Percentiles rank a stretch among this genome's conserved stretches.
These are phyloP conservation scores for Glaucidium brasilianum DNA, from an alignment of 2,113 vertebrate genomes.

Conservation along the genomic window DNA sequence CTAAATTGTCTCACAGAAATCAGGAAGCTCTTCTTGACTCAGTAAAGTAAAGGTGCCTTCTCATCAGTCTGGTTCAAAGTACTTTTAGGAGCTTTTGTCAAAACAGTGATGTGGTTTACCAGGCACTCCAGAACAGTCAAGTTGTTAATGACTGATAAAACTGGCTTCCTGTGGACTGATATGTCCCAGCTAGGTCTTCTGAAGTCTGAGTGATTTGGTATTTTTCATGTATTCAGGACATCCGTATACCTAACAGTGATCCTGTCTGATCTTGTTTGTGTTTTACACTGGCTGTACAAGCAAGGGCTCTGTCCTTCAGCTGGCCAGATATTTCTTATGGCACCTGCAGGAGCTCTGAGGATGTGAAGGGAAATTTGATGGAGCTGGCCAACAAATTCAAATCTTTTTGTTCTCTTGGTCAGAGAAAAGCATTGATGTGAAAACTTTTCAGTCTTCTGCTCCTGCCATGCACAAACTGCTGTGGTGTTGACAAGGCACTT, in stretches of 20 bases:
- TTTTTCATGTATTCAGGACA: background rate
- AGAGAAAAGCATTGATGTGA: background rate
- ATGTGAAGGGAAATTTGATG: background rate
- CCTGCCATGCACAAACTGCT: rapidly evolving
- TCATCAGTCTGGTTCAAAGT: background rate
- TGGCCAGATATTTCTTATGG: background rate
- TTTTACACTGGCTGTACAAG: background rate
- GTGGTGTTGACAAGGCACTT: background rate
- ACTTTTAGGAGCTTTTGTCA: background rate
- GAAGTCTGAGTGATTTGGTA: background rate
- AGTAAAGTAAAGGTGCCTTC: background rate
- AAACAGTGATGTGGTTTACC: background rate
- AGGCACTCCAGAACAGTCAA: background rate
- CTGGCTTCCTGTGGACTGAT: background rate
- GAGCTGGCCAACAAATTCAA: background rate
- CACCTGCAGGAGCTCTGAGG: background rate
- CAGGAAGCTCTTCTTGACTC: background rate
- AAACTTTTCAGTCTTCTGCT: background rate
- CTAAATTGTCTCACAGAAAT: background rate
- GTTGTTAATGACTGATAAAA: background rate
- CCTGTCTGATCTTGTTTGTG: background rate
- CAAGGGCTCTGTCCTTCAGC: background rate
- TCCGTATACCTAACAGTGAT: rapidly evolving
- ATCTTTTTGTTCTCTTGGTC: background rate
- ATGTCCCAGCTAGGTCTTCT: background rate